A percentile compares a stretch with the other conserved stretches of the same genome.
Conservation (phyloP, 1,140 invertebrate species). For the Saxidomus purpurata region DNA sequence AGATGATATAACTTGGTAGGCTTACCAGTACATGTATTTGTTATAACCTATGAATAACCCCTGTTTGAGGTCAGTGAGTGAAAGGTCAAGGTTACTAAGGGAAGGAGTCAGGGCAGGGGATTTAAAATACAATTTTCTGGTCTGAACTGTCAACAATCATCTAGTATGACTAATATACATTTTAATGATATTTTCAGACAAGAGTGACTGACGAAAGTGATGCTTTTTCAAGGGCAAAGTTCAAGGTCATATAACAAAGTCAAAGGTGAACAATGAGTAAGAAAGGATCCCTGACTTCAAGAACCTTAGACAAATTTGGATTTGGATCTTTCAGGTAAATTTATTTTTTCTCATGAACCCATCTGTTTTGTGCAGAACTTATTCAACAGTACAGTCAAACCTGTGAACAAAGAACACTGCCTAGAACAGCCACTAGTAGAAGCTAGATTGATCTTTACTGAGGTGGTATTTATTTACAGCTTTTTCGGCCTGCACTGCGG, state of each 20-base stretch:
- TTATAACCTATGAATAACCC: too few species aligned
- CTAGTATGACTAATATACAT: not conserved
- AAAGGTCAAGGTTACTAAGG: too few species aligned
- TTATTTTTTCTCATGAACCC: not conserved
- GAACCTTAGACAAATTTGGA: not conserved
- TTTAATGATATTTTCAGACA: not conserved
- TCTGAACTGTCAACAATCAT: too few species aligned
- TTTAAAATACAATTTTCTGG: too few species aligned
- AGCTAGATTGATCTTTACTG: too few species aligned
- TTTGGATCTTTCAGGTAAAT: conserved; percentile 14
- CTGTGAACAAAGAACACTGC: not conserved
- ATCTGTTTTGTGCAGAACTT: not conserved
- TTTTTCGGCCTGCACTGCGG: not conserved
- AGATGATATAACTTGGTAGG: too few species aligned
- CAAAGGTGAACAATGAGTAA: conserved; percentile 9
- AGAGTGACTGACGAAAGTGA: not conserved
- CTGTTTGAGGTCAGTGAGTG: too few species aligned
- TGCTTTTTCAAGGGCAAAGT: not conserved
- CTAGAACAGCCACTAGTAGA: not conserved
- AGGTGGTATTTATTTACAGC: too few species aligned
- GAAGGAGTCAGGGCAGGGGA: too few species aligned
- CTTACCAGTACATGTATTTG: too few species aligned
- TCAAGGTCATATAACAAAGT: conserved; percentile 10
- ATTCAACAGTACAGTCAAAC: not conserved
- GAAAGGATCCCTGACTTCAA: not conserved